These are phyloP conservation scores for Paradisaea rubra DNA, from an alignment of 2,113 vertebrate species.

Conservation along the genomic window DNA sequence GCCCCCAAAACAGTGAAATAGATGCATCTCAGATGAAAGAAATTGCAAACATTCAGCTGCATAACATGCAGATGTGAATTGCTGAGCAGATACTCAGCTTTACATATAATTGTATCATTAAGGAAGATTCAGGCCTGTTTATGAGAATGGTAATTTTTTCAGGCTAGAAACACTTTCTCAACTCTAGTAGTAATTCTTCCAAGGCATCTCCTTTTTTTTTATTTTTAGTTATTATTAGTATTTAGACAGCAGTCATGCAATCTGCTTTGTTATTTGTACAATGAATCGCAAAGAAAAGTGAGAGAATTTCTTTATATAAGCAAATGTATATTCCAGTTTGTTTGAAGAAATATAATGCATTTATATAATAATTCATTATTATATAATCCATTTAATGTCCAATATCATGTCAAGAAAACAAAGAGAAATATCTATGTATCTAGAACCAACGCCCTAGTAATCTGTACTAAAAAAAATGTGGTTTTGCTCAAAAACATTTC, in stretches of 20 bases:
- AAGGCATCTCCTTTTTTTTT: background rate
- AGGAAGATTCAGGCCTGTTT: background rate
- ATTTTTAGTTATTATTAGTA: background rate
- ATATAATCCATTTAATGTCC: background rate
- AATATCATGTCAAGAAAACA: background rate
- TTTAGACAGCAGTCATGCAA: background rate
- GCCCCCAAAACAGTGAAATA: background rate
- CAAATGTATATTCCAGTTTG: background rate
- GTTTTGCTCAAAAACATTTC: background rate
- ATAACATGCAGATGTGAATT: background rate
- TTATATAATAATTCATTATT: no score
- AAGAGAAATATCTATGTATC: background rate
- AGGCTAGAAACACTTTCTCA: background rate
- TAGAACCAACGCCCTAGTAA: background rate
- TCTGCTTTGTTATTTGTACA: background rate
- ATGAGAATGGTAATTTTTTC: background rate
- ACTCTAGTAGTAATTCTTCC: background rate
- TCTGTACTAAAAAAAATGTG: background rate
- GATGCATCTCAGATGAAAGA: background rate
- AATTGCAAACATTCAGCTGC: background rate
- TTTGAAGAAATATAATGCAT: background rate
- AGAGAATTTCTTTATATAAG: background rate
- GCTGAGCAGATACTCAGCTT: background rate
- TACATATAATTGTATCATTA: background rate
- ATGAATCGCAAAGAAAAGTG: background rate